Base-by-base conservation (phyloP, 1,140 invertebrate species). In the Bombus breviceps region DNA sequence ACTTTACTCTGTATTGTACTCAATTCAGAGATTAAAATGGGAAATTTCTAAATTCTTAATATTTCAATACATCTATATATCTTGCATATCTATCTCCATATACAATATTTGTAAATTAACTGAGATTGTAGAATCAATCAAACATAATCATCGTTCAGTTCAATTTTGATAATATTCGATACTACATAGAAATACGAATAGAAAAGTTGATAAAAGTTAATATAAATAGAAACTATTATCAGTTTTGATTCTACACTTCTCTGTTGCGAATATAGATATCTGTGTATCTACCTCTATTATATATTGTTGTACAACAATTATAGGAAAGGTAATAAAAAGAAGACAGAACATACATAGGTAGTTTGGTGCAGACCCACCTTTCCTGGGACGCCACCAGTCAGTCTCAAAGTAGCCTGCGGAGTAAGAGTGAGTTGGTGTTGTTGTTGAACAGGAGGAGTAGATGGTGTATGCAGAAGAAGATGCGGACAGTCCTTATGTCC, bases 381-480 rank as follows among this genome's bases (percentile, higher is more conserved):
- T 98, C 95, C 98, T 97, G 95, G 98, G 98, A 96, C 98, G 97
- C 98, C 98, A 98, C 98, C 98, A 98, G 96, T 98, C 98, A 93
- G 94, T 95, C 97, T 98, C 98, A 97, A 98, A 98, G 97, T 98
- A 98, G 97, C 98, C 98, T 98, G 98, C 94, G 95, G 94, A 95
- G 95, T 94, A 95, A 95, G 94, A 95, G 94, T 95, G 94, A 95
- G 94, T 95, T 95, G 95, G 93, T 95, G 94, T 95, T 93, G 94
- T 91, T 94, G 95, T 95, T 92, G 94, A 94, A 95, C 94, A 95
- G 94, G 93, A 95, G 91, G 94, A 95, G 93, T 92, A 94, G 94
- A 95, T 95, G 89, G 94, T 97, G 97, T 98, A 97, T 96, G 97
- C 97, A 96, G 97, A 98, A 96, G 97, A 97, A 97, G 97, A 97